These are phyloP conservation scores for Megastigmus dorsalis DNA, from an alignment of 2,888 invertebrate genomes.

Conservation along the genomic window DNA sequence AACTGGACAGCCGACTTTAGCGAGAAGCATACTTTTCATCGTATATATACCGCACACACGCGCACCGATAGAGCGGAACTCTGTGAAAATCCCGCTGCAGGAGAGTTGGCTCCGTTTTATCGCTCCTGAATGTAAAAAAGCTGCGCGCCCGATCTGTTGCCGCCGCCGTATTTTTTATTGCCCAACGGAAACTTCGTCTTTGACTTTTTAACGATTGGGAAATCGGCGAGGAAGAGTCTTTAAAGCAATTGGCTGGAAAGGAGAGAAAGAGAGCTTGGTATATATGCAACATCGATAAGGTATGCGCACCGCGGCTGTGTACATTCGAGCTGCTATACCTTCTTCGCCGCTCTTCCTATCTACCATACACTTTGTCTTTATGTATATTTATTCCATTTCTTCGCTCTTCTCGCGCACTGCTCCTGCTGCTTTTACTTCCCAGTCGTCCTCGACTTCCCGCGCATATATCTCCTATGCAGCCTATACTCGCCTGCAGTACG, in stretches of 20 bases:
- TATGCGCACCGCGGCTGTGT: too few species aligned
- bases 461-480: too few species aligned
- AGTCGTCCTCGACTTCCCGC: too few species aligned
- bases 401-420: too few species aligned
- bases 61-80: constrained; percentile 25
- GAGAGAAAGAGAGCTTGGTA: too few species aligned
- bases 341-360: too few species aligned
- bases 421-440: background rate
- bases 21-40: too few species aligned
- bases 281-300: too few species aligned
- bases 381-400: background rate
- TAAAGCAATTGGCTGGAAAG: background rate
- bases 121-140: background rate
- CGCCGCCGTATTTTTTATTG: background rate
- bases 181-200: background rate
- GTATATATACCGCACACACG: too few species aligned
- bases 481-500: too few species aligned
- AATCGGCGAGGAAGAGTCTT: background rate
- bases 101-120: constrained; percentile 1
- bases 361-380: background rate
- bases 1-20: too few species aligned
- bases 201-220: constrained; percentile 1
- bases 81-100: constrained; percentile 21
- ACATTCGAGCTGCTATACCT: too few species aligned
- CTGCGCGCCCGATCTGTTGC: background rate